A percentile compares a stretch with the other conserved stretches of the same genome.
phyloP scores from a whole-genome alignment of 2,797 vertebrate species.

The Pogoniulus pusillus region DNA sequence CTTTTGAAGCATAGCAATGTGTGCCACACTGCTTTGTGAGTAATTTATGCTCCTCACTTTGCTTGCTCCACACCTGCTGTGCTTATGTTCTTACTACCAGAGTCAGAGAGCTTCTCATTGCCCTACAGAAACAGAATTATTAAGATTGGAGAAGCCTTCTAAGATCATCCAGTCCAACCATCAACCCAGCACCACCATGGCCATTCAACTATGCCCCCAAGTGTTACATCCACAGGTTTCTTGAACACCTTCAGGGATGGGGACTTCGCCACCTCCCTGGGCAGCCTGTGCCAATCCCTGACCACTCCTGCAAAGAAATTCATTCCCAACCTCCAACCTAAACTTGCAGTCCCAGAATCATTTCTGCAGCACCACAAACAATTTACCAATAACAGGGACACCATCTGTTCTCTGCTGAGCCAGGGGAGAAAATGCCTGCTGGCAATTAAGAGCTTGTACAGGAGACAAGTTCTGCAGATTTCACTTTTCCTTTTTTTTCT shows the following conservation, averaged over 20 bases:
- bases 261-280: too few species aligned
- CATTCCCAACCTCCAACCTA: too few species aligned
- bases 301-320: too few species aligned
- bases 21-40: background rate
- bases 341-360: background rate
- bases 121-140: background rate
- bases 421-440: slow-evolving; percentile 9
- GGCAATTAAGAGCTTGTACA: background rate
- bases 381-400: slow-evolving; percentile 15
- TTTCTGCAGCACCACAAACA: slow-evolving; percentile 1
- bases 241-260: too few species aligned
- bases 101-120: background rate
- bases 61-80: background rate
- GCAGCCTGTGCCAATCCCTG: too few species aligned
- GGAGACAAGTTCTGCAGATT: background rate
- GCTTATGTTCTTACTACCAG: background rate
- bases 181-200: too few species aligned
- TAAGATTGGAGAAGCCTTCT: too few species aligned
- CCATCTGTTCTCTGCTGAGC: slow-evolving; percentile 47
- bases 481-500: background rate
- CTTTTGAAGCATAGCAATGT: background rate
- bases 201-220: too few species aligned
- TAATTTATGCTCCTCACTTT: background rate
- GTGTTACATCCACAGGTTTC: too few species aligned
- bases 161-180: too few species aligned